phyloP scores from a whole-genome alignment of 2,797 vertebrate genomes.

The Acanthurus tractus region DNA sequence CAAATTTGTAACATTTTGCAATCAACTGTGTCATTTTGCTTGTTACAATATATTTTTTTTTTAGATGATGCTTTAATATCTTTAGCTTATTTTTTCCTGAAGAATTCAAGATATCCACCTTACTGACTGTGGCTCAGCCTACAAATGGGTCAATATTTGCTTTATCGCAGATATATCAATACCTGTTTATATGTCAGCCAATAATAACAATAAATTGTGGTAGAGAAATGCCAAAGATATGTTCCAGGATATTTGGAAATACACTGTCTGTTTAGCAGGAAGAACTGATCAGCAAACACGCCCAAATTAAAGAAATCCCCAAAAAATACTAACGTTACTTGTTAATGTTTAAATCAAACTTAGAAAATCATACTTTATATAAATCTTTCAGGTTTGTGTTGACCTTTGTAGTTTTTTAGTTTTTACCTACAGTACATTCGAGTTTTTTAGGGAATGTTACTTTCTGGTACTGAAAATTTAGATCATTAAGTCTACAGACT shows the following conservation, averaged over 20 bases:
- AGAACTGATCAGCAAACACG: neutral
- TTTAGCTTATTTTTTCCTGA: conserved; percentile 1
- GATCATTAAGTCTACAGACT: no score
- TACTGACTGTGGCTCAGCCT: conserved; percentile 13
- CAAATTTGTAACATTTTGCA: conserved; percentile 4
- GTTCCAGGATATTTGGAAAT: neutral
- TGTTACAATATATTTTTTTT: neutral
- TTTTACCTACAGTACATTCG: neutral
- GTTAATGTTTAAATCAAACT: neutral
- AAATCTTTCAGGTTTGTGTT: no score
- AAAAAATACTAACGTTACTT: neutral
- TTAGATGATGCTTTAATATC: conserved; percentile 1
- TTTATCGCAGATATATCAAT: neutral
- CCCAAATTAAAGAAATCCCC: neutral
- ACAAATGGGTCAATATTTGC: neutral
- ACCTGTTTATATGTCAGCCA: neutral
- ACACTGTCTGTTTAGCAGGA: neutral
- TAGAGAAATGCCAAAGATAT: conserved; percentile 12
- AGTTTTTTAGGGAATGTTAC: no score
- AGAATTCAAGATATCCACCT: neutral
- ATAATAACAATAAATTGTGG: neutral
- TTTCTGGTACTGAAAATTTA: no score
- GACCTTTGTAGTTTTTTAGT: no score
- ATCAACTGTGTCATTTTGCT: conserved; percentile 3
- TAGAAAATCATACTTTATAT: no score